Percentiles rank a stretch among this genome's conserved stretches.
Evolutionary conservation across 1,140 invertebrate species (phyloP).

Genomic region (Phenacoccus solenopsis): DNA sequence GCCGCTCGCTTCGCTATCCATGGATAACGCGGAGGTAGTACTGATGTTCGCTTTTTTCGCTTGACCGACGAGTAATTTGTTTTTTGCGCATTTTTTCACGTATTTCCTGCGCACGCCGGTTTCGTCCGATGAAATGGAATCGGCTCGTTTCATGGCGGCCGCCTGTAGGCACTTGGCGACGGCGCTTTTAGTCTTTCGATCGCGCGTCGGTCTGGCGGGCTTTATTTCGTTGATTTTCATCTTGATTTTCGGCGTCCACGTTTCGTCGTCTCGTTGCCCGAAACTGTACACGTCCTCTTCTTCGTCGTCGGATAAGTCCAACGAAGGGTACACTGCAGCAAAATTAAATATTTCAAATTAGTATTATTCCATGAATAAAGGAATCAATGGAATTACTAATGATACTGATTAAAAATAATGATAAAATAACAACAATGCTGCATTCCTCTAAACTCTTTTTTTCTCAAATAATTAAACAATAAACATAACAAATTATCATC

Average conservation of each 20-base stretch:
- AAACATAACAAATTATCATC: no score
- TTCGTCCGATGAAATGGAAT: neutral
- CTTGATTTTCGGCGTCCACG: slow-evolving; percentile 3
- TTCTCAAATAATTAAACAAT: no score
- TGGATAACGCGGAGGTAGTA: neutral
- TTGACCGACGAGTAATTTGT: neutral
- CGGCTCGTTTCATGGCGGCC: neutral
- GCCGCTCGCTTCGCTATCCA: neutral
- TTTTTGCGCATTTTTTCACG: neutral
- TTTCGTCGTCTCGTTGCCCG: slow-evolving; percentile 5
- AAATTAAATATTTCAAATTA: no score
- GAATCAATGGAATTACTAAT: no score
- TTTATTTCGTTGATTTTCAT: slow-evolving; percentile 12
- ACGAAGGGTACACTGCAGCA: neutral
- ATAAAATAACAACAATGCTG: no score
- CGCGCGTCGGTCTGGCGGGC: neutral
- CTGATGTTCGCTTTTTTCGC: neutral
- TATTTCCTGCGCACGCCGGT: neutral
- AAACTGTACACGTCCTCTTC: slow-evolving; percentile 12
- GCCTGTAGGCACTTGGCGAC: neutral
- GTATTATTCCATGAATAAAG: no score
- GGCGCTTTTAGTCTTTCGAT: neutral
- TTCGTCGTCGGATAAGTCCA: neutral
- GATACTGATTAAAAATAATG: no score
- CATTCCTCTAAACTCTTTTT: no score